These are phyloP conservation scores for Chromoteleia sp. DNA, from an alignment of 2,888 invertebrate genomes.

Conservation along the genomic window DNA sequence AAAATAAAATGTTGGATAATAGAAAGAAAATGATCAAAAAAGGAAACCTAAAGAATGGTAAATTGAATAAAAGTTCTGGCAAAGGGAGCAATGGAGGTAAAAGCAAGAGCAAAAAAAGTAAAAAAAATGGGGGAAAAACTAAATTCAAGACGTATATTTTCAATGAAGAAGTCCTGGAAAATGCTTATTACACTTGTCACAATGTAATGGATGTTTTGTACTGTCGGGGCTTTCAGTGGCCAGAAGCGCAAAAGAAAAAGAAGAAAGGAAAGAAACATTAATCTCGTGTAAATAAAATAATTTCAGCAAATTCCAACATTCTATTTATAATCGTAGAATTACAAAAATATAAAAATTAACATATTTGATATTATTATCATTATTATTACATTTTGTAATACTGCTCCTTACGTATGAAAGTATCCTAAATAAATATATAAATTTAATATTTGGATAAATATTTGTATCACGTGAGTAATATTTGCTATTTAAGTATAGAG, in stretches of 20 bases:
- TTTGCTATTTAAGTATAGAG: constrained; percentile 22
- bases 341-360: too few relatives aligned
- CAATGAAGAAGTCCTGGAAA: constrained; percentile 96
- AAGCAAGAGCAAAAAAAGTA: constrained; percentile 86
- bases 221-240: constrained; percentile 95
- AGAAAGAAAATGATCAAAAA: constrained; percentile 53
- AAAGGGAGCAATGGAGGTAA: constrained; percentile 83
- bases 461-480: too few relatives aligned
- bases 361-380: too few relatives aligned
- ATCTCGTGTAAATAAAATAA: too few relatives aligned
- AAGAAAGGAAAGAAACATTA: constrained; percentile 89
- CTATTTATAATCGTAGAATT: too few relatives aligned
- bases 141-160: constrained; percentile 93
- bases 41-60: constrained; percentile 70
- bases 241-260: constrained; percentile 94
- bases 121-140: constrained; percentile 87
- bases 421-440: too few relatives aligned
- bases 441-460: too few relatives aligned
- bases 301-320: too few relatives aligned
- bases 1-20: constrained; percentile 33
- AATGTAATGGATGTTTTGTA: constrained; percentile 95
- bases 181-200: constrained; percentile 97
- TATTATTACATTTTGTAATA: too few relatives aligned
- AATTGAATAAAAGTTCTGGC: constrained; percentile 50
- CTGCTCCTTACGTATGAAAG: too few relatives aligned